These are phyloP conservation scores for Acanthis flammea DNA, from an alignment of 2,797 vertebrate species.

Conservation along the genomic window DNA sequence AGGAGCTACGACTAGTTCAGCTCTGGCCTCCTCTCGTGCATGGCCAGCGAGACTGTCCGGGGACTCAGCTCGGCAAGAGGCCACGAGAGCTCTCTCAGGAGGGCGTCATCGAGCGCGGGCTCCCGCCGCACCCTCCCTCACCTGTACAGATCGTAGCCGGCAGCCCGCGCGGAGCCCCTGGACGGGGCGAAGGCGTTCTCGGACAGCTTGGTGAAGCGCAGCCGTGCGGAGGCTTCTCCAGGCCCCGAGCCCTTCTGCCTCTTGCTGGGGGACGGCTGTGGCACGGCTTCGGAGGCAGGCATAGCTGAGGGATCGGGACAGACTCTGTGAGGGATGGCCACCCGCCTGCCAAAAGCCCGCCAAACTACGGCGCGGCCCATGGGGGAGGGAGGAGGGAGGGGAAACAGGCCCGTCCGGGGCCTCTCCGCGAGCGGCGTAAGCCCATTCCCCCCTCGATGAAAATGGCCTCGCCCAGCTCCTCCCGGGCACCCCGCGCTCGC, in stretches of 20 bases:
- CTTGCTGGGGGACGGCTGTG: constrained; percentile 79
- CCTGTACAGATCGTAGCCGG: constrained; percentile 96
- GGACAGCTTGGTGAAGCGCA: constrained; percentile 87
- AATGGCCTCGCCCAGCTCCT: not conserved
- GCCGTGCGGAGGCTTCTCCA: constrained; percentile 29
- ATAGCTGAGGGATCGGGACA: constrained; percentile 52
- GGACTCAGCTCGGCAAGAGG: not conserved
- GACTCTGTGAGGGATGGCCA: fast-evolving
- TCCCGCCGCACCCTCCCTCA: constrained; percentile 30
- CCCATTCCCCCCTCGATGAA: not conserved
- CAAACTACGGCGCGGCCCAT: not conserved
- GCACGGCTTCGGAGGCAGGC: constrained; percentile 77
- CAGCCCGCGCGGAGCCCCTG: constrained; percentile 86
- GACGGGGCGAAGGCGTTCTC: constrained; percentile 85
- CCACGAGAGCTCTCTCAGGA: fast-evolving
- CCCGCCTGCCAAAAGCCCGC: not conserved
- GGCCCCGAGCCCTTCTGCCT: constrained; percentile 49
- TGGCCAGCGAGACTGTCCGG: fast-evolving
- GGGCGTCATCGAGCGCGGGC: not conserved
- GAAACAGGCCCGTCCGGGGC: fast-evolving
- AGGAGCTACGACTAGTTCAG: fast-evolving
- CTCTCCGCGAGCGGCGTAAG: fast-evolving
- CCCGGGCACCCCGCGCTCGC: not conserved
- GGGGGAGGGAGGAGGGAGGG: not conserved
- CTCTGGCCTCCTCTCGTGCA: too few species aligned